Conservation (phyloP, 2,888 invertebrate genomes). For the Pyrochroa serraticornis region DNA sequence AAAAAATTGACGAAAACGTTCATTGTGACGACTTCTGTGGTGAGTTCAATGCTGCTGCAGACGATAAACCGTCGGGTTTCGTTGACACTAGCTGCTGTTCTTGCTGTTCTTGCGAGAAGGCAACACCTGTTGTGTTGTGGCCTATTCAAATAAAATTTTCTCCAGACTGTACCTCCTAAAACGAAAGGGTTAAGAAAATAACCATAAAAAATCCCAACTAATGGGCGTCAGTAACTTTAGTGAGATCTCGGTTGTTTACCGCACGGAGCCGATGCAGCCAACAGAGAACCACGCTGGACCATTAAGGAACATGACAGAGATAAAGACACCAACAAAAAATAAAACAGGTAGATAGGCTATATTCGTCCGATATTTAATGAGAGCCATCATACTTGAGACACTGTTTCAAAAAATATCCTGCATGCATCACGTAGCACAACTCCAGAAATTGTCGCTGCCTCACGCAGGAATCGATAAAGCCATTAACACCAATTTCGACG, state of each 20-base stretch:
- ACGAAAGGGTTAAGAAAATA: slow-evolving; percentile 50
- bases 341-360: slow-evolving; percentile 49
- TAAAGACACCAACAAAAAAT: slow-evolving; percentile 40
- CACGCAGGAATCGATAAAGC: slow-evolving; percentile 1
- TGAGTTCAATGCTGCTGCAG: slow-evolving; percentile 39
- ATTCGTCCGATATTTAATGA: slow-evolving; percentile 46
- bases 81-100: background rate
- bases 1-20: background rate
- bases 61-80: slow-evolving; percentile 27
- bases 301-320: slow-evolving; percentile 21
- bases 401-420: slow-evolving; percentile 23
- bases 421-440: slow-evolving; percentile 1
- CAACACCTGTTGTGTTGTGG: slow-evolving; percentile 18
- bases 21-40: slow-evolving; percentile 6
- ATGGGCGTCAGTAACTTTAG: slow-evolving; percentile 45
- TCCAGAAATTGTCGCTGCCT: background rate
- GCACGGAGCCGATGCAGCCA: slow-evolving; percentile 28
- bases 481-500: slow-evolving; percentile 12
- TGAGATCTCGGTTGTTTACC: slow-evolving; percentile 44
- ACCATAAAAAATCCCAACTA: slow-evolving; percentile 50
- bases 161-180: slow-evolving; percentile 46
- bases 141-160: slow-evolving; percentile 30
- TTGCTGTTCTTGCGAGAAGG: background rate
- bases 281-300: slow-evolving; percentile 26
- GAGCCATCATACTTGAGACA: slow-evolving; percentile 39